A percentile compares a stretch with the other conserved stretches of the same genome.
phyloP scores from a whole-genome alignment of 2,888 invertebrate genomes.

The Cancer borealis region DNA sequence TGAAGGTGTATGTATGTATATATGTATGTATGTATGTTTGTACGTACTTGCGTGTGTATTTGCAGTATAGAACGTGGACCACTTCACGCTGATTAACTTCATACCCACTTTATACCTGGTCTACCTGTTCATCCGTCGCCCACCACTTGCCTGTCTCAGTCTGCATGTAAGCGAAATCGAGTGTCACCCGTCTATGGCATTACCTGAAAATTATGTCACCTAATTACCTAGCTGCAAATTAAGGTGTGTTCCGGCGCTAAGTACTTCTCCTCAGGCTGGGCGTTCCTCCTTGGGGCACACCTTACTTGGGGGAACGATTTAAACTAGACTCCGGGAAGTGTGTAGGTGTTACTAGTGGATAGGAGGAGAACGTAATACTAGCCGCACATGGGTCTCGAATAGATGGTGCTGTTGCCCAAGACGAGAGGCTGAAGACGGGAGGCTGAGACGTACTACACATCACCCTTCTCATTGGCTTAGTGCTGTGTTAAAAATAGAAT shows the following conservation, averaged over 20 bases:
- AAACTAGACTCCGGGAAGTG: neutral
- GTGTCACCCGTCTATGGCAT: conserved; percentile 1
- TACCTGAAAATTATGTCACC: neutral
- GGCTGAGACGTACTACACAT: neutral
- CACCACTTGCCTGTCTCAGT: neutral
- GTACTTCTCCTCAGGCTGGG: neutral
- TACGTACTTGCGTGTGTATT: neutral
- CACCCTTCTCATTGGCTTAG: neutral
- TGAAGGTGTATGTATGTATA: too few relatives aligned
- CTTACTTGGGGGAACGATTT: neutral
- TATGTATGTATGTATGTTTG: neutral
- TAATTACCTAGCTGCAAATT: neutral
- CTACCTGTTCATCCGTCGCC: neutral
- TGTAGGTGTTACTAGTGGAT: neutral
- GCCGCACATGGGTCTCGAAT: neutral
- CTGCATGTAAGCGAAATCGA: neutral
- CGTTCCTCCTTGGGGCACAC: neutral
- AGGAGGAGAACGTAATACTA: neutral
- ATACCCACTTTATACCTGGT: neutral
- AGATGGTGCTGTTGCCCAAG: neutral
- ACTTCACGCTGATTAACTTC: neutral
- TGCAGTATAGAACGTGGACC: neutral
- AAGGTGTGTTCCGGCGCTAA: neutral
- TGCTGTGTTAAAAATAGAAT: neutral
- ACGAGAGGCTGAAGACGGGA: neutral